A percentile compares a stretch with the other conserved stretches of the same genome.
phyloP scores from a whole-genome alignment of 2,888 invertebrate species.

The Orchesellides sinensis region DNA sequence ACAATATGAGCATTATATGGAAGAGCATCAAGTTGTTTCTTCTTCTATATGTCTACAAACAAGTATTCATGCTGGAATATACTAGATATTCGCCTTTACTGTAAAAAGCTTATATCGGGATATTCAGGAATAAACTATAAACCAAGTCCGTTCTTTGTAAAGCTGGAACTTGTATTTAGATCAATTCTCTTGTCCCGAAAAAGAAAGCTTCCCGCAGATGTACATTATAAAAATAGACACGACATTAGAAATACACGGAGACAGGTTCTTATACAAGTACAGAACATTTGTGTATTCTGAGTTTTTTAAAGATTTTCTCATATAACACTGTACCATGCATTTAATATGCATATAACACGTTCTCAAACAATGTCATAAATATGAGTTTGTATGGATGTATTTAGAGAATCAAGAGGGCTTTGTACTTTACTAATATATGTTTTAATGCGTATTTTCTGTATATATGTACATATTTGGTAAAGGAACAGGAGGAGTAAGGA shows the following conservation, averaged over 20 bases:
- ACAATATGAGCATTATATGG: neutral
- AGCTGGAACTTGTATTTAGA: neutral
- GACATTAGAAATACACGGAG: too few relatives aligned
- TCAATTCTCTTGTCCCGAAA: slow-evolving; percentile 33
- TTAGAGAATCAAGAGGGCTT: neutral
- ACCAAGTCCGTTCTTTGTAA: neutral
- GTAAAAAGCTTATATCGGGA: too few relatives aligned
- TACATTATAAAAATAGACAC: neutral
- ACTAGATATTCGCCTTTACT: too few relatives aligned
- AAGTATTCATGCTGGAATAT: neutral
- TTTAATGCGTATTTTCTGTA: neutral
- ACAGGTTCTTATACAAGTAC: neutral
- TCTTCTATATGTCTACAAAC: neutral
- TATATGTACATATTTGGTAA: slow-evolving; percentile 1
- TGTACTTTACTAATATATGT: neutral
- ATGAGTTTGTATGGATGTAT: too few relatives aligned
- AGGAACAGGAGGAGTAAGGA: neutral
- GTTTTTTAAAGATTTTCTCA: neutral
- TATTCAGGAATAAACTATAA: too few relatives aligned
- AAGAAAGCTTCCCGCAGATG: slow-evolving; percentile 17
- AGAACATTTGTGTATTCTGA: neutral
- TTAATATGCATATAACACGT: slow-evolving; percentile 20
- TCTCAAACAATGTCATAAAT: neutral
- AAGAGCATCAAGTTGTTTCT: slow-evolving; percentile 51
- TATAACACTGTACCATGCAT: neutral